Conservation (phyloP, 2,888 invertebrate species). For the Frankliniella intonsa region DNA sequence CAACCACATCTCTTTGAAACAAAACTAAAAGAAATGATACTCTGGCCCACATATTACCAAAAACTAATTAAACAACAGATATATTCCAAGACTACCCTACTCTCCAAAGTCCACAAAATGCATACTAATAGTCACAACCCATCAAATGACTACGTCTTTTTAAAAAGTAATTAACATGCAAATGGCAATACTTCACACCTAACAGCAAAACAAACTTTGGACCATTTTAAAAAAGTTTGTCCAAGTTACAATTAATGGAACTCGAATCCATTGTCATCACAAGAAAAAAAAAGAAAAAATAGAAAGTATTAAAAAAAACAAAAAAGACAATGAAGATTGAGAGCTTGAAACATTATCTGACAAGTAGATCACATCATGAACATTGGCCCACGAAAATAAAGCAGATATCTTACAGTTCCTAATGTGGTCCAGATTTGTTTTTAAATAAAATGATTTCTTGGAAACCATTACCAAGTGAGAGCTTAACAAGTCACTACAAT, state of each 20-base stretch:
- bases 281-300: not conserved
- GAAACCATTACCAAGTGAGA: not conserved
- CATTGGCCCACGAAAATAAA: not conserved
- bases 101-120: not conserved
- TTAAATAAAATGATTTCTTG: not conserved
- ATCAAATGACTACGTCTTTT: slow-evolving; percentile 8
- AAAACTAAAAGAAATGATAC: not conserved
- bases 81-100: not conserved
- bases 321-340: not conserved
- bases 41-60: not conserved
- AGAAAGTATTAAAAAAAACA: not conserved
- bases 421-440: not conserved
- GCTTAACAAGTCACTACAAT: not conserved
- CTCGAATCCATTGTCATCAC: too few species aligned
- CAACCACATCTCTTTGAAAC: too few species aligned
- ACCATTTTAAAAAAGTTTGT: too few species aligned
- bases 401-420: not conserved
- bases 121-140: not conserved
- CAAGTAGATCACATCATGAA: not conserved
- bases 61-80: not conserved
- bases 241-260: too few species aligned
- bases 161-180: not conserved
- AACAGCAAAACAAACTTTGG: not conserved
- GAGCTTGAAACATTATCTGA: not conserved
- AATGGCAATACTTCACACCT: not conserved